Evolutionary conservation across 2,113 vertebrate genomes (phyloP).

Genomic region (Patagioenas fasciata): DNA sequence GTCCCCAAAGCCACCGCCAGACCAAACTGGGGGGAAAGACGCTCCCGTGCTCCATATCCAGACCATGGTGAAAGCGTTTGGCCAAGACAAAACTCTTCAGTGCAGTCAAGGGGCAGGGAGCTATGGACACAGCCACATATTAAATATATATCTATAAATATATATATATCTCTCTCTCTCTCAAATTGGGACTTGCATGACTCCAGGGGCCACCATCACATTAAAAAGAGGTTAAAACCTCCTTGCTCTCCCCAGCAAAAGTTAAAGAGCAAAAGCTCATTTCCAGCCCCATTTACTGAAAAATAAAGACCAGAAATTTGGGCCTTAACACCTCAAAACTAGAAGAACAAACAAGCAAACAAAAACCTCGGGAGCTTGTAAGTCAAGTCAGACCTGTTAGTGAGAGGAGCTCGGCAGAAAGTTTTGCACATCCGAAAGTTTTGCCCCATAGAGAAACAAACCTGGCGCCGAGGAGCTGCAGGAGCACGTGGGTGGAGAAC

Average conservation of each 20-base stretch:
- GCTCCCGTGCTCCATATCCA: accelerated
- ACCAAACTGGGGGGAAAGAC: accelerated
- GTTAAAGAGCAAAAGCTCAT: background rate
- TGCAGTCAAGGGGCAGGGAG: background rate
- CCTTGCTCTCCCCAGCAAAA: background rate
- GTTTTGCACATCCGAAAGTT: background rate
- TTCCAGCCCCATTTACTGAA: accelerated
- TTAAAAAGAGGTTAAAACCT: background rate
- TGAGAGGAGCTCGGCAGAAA: background rate
- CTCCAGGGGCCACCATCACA: no score
- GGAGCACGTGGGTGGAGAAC: background rate
- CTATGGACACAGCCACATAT: accelerated
- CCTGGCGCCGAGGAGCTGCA: accelerated
- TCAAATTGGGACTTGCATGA: no score
- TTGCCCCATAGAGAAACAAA: background rate
- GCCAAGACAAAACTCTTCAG: accelerated
- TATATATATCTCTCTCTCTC: no score
- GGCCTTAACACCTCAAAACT: background rate
- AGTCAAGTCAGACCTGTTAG: background rate
- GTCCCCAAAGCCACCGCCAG: accelerated
- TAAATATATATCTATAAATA: no score
- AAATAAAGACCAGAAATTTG: background rate
- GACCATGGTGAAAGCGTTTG: accelerated
- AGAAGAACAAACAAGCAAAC: background rate
- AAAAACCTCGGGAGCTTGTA: accelerated